Base-by-base conservation (phyloP, 2,797 vertebrate genomes). In the Myotis daubentonii region DNA sequence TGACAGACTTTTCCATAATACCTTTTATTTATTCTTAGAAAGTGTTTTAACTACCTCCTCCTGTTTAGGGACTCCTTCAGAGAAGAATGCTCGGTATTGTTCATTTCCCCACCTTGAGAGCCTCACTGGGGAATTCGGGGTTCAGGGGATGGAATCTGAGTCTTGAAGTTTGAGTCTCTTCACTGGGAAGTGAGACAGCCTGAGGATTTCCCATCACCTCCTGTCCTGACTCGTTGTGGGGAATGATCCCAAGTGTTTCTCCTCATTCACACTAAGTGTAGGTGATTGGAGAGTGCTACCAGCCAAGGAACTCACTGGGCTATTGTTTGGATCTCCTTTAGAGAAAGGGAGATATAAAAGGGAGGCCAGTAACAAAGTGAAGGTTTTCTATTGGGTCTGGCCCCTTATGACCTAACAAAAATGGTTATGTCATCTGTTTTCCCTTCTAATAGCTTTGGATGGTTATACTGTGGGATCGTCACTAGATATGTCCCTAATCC, bases 71-170 rank as follows among this genome's bases (percentile, higher is more conserved):
- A 41, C 4, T 68, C 8, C 3, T 51, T 60, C 16, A 28, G 0
- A n/a, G 36, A 33, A 16, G 41, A 82, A 23, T 4, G 5, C 5
- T 66, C 10, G 12, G 1, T 0, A 6, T 8, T 57, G n/a, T 55
- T 51, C 15, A 9, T 33, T n/a, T 30, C 62, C 44, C 19, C 3
- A 28, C 15, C 20, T 12, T 3, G 1, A 60, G 49, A 79, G 30
- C 33, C 22, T 66, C 0, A 0, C 62, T 81, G 30, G 12, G 2
- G 17, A 66, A 9, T 12, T 62, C 0, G 0, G 30, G 20, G 30
- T 15, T 49, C 33, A 22, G 13, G 16, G 49, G 28, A 5, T 62
- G 13, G 44, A 49, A 68, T 28, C 41, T 78, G 60, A n/a, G 16
- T 71, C 74, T 91, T 47, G 53, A 53, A 9, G 20, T 36, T 8